These are phyloP conservation scores for Enteromius viviparus DNA, from an alignment of 2,797 vertebrate species.

Conservation along the genomic window DNA sequence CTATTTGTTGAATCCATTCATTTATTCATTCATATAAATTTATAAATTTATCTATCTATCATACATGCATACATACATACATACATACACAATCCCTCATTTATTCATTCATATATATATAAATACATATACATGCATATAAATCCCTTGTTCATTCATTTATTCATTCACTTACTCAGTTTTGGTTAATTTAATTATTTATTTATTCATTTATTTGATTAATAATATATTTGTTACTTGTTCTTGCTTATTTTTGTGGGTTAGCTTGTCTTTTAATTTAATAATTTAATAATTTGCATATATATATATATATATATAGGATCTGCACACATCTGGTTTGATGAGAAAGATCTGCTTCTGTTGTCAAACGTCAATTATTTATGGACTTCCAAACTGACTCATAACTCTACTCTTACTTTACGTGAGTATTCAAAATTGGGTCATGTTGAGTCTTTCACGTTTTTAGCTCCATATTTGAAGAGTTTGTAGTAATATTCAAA, in stretches of 20 bases:
- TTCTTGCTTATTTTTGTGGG: not conserved
- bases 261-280: not conserved
- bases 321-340: not conserved
- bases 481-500: slow-evolving; percentile 5
- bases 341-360: not conserved
- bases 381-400: not conserved
- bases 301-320: not conserved
- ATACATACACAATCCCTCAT: no score
- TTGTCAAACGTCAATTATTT: slow-evolving; percentile 4
- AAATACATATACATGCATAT: no score
- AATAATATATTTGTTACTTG: not conserved
- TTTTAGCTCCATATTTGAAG: slow-evolving; percentile 11
- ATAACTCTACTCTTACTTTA: slow-evolving; percentile 7
- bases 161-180: not conserved
- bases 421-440: slow-evolving; percentile 18
- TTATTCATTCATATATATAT: not conserved
- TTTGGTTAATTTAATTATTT: not conserved
- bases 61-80: no score
- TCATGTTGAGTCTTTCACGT: not conserved
- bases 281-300: not conserved
- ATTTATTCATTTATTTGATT: not conserved
- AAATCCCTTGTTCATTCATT: no score
- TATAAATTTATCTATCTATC: no score
- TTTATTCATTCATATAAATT: not conserved
- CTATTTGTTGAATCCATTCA: no score